phyloP scores from a whole-genome alignment of 1,140 invertebrate species.

The Lanistes nyassanus region DNA sequence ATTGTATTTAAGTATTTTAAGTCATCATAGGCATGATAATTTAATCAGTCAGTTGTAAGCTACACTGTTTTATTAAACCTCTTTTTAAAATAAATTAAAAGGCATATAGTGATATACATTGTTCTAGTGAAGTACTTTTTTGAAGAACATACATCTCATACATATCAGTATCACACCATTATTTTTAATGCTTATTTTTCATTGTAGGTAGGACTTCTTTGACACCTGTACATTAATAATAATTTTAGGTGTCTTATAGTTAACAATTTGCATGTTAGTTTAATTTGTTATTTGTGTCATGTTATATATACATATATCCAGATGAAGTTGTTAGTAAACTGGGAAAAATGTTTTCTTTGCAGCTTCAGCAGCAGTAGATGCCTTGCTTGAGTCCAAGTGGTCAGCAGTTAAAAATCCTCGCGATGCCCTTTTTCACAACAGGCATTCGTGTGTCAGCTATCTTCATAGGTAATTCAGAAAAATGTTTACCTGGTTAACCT shows the following conservation, averaged over 20 bases:
- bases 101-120: too few relatives aligned
- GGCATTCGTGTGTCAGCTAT: constrained; percentile 83
- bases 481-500: too few relatives aligned
- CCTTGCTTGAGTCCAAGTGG: constrained; percentile 91
- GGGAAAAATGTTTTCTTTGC: constrained; percentile 42
- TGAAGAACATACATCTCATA: background rate
- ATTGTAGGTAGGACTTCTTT: background rate
- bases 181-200: background rate
- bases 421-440: constrained; percentile 82
- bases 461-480: constrained; percentile 76
- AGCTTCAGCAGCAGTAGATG: constrained; percentile 87
- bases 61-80: background rate
- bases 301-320: too few relatives aligned
- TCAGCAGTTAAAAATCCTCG: constrained; percentile 73
- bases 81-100: background rate
- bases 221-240: too few relatives aligned
- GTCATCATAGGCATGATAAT: too few relatives aligned
- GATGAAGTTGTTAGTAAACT: too few relatives aligned
- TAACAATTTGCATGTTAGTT: background rate
- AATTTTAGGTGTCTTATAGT: too few relatives aligned
- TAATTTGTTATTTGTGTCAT: background rate
- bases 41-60: background rate
- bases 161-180: background rate
- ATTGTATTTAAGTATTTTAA: too few relatives aligned
- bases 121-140: background rate